A percentile compares a stretch with the other conserved stretches of the same genome.
phyloP scores from a whole-genome alignment of 2,888 invertebrate species.

The Holacanthella duospinosa region DNA sequence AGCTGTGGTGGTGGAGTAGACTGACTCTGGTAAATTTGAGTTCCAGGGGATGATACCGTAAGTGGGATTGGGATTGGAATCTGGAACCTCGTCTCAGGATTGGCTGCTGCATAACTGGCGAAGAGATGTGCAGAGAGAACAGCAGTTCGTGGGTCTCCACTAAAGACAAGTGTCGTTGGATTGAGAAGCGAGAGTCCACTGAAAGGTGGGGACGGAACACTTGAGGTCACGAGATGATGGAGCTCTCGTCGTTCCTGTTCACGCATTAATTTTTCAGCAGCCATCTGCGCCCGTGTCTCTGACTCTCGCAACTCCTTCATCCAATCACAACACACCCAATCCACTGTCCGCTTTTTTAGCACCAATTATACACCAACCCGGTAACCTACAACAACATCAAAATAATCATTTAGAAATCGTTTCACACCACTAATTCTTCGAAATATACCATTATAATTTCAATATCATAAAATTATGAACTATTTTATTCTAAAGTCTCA shows the following conservation, averaged over 20 bases:
- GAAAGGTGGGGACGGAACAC: slow-evolving; percentile 31
- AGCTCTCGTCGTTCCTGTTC: slow-evolving; percentile 28
- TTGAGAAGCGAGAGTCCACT: slow-evolving; percentile 27
- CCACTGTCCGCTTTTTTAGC: slow-evolving; percentile 10
- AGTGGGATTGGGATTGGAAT: slow-evolving; percentile 34
- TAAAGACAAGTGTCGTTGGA: slow-evolving; percentile 20
- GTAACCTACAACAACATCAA: slow-evolving; percentile 4
- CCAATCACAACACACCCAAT: neutral
- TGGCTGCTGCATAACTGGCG: slow-evolving; percentile 30
- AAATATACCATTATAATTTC: no score
- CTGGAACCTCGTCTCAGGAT: slow-evolving; percentile 29
- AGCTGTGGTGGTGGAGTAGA: slow-evolving; percentile 25
- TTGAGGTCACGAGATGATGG: slow-evolving; percentile 33
- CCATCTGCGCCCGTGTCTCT: slow-evolving; percentile 11
- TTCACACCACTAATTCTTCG: no score
- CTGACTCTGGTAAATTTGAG: slow-evolving; percentile 14
- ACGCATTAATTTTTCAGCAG: slow-evolving; percentile 28
- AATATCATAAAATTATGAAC: no score
- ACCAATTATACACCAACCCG: slow-evolving; percentile 12
- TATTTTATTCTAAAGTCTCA: no score
- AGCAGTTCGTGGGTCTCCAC: slow-evolving; percentile 26
- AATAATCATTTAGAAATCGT: no score
- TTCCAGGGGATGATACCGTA: slow-evolving; percentile 20
- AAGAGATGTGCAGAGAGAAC: slow-evolving; percentile 34
- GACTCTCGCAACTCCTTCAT: neutral